Evolutionary conservation across 1,140 invertebrate genomes (phyloP).

Genomic region (Lasaia peninsularis): DNA sequence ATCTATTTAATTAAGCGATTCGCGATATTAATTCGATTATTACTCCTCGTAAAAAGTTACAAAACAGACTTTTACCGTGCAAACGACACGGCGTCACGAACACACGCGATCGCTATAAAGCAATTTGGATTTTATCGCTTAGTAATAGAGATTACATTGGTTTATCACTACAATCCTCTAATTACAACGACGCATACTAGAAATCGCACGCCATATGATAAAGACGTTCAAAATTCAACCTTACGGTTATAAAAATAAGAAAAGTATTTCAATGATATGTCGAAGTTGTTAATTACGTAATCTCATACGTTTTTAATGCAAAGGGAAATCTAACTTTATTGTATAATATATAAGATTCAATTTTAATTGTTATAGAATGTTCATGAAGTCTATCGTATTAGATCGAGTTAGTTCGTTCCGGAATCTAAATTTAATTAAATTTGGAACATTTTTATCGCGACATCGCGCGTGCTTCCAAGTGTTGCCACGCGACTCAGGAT

Average conservation of each 20-base stretch:
- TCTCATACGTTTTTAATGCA: slow-evolving; percentile 20
- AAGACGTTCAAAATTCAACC: slow-evolving; percentile 15
- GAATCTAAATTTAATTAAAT: slow-evolving; percentile 76
- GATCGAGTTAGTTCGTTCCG: slow-evolving; percentile 39
- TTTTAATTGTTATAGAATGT: slow-evolving; percentile 17
- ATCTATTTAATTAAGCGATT: slow-evolving; percentile 73
- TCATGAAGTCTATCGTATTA: slow-evolving; percentile 46
- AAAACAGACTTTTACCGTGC: slow-evolving; percentile 52
- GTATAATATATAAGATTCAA: slow-evolving; percentile 24
- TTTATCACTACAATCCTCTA: slow-evolving; percentile 59
- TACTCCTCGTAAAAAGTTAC: slow-evolving; percentile 64
- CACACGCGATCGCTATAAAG: slow-evolving; percentile 44
- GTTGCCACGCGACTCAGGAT: slow-evolving; percentile 56
- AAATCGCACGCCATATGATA: slow-evolving; percentile 40
- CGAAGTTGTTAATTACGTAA: slow-evolving; percentile 33
- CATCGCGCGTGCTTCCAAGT: slow-evolving; percentile 52
- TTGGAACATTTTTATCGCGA: slow-evolving; percentile 50
- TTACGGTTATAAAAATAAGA: neutral
- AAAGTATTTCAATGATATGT: slow-evolving; percentile 15
- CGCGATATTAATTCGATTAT: slow-evolving; percentile 70
- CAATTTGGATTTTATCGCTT: slow-evolving; percentile 67
- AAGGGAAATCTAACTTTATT: slow-evolving; percentile 28
- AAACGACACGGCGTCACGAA: slow-evolving; percentile 58
- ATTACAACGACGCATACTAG: slow-evolving; percentile 53
- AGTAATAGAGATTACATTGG: slow-evolving; percentile 71